Evolutionary conservation across 2,113 vertebrate genomes (phyloP).

Genomic region (Malurus elegans): DNA sequence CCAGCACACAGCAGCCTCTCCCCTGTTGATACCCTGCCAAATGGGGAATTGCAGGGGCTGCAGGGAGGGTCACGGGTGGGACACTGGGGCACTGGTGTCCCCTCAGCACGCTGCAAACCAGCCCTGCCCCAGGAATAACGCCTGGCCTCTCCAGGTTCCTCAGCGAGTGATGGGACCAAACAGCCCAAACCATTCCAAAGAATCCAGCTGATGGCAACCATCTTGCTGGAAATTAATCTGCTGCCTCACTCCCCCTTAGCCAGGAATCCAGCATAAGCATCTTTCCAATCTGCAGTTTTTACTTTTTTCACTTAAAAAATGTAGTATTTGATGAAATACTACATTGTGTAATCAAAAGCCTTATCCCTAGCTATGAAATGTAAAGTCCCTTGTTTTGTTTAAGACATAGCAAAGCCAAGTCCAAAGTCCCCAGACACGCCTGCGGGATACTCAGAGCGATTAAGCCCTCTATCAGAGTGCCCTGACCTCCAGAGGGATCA

Average conservation of each 20-base stretch:
- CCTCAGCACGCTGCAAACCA: not conserved
- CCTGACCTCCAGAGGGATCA: not conserved
- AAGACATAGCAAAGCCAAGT: not conserved
- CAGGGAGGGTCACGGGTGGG: not conserved
- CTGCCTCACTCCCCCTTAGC: not conserved
- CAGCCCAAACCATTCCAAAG: not conserved
- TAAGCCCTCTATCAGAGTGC: not conserved
- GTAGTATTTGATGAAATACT: not conserved
- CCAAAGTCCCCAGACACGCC: not conserved
- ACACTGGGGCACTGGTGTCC: not conserved
- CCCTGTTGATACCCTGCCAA: not conserved
- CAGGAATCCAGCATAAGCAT: not conserved
- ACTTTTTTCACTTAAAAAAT: not conserved
- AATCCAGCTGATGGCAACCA: not conserved
- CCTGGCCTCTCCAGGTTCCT: not conserved
- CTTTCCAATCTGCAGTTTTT: not conserved
- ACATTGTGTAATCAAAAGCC: not conserved
- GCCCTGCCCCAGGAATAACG: not conserved
- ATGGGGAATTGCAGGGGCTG: not conserved
- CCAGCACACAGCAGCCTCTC: not conserved
- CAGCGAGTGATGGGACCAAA: rapidly evolving
- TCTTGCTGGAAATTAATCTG: not conserved
- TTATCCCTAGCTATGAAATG: not conserved
- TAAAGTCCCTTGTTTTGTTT: not conserved
- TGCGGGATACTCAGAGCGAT: not conserved